Percentiles rank a stretch among this genome's conserved stretches.
phyloP scores from a whole-genome alignment of 2,797 vertebrate species.

The Perodicticus potto region DNA sequence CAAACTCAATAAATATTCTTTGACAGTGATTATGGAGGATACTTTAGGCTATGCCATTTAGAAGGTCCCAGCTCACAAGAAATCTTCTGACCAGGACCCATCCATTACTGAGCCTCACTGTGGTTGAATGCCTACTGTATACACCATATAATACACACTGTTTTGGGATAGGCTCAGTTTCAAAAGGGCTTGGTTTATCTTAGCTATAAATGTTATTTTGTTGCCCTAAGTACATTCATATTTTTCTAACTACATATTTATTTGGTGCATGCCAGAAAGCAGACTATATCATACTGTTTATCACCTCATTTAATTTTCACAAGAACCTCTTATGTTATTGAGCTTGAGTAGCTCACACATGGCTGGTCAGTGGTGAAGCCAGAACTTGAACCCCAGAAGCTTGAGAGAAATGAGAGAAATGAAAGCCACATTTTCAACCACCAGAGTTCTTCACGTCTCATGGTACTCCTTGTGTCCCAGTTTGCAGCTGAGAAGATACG shows the following conservation, averaged over 20 bases:
- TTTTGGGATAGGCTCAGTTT: not conserved
- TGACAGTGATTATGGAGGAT: not conserved
- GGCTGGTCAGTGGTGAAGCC: not conserved
- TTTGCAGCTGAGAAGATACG: not conserved
- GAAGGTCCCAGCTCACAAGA: not conserved
- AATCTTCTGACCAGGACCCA: not conserved
- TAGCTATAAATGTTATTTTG: not conserved
- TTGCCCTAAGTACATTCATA: not conserved
- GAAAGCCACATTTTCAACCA: not conserved
- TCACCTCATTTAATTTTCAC: not conserved
- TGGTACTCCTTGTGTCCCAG: not conserved
- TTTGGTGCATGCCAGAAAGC: not conserved
- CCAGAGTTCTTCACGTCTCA: not conserved
- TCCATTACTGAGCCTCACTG: not conserved
- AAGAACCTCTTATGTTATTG: not conserved
- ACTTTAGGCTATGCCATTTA: not conserved
- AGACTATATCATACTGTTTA: not conserved
- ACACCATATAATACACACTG: not conserved
- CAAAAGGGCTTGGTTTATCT: not conserved
- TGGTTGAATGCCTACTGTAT: not conserved
- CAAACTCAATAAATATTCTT: not conserved
- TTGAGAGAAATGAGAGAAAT: not conserved
- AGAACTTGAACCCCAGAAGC: slow-evolving; percentile 14
- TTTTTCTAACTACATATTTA: not conserved
- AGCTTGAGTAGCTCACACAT: not conserved